phyloP scores from a whole-genome alignment of 1,140 invertebrate species.

The Delia radicum region DNA sequence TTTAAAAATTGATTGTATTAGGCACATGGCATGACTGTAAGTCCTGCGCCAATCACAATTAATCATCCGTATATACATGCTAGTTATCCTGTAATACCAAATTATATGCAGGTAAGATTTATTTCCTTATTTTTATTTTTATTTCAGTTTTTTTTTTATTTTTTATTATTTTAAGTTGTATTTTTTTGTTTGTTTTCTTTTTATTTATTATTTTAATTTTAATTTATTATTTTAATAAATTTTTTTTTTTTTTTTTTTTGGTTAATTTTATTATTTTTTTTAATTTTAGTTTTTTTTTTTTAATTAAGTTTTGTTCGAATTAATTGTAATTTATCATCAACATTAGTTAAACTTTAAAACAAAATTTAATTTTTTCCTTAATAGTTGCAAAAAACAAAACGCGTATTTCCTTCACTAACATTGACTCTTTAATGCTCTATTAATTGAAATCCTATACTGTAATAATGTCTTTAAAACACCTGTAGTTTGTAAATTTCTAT shows the following conservation, averaged over 20 bases:
- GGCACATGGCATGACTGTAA: slow-evolving; percentile 57
- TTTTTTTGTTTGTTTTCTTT: slow-evolving; percentile 22
- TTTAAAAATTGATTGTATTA: slow-evolving; percentile 30
- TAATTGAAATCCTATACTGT: not conserved
- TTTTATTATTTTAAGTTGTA: slow-evolving; percentile 30
- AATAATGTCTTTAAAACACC: not conserved
- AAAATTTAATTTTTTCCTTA: too few species aligned
- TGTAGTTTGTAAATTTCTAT: not conserved
- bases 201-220: slow-evolving; percentile 10
- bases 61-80: slow-evolving; percentile 57
- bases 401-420: not conserved
- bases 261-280: too few species aligned
- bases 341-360: not conserved
- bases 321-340: not conserved
- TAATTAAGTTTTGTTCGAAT: not conserved
- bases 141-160: slow-evolving; percentile 20
- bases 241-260: slow-evolving; percentile 22
- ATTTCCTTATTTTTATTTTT: slow-evolving; percentile 25
- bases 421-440: not conserved
- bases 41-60: slow-evolving; percentile 57
- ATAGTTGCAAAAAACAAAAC: not conserved
- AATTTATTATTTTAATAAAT: slow-evolving; percentile 15
- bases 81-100: slow-evolving; percentile 57
- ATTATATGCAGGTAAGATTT: slow-evolving; percentile 55
- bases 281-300: not conserved